phyloP scores from a whole-genome alignment of 2,113 vertebrate species.

The Laticauda laticaudata region DNA sequence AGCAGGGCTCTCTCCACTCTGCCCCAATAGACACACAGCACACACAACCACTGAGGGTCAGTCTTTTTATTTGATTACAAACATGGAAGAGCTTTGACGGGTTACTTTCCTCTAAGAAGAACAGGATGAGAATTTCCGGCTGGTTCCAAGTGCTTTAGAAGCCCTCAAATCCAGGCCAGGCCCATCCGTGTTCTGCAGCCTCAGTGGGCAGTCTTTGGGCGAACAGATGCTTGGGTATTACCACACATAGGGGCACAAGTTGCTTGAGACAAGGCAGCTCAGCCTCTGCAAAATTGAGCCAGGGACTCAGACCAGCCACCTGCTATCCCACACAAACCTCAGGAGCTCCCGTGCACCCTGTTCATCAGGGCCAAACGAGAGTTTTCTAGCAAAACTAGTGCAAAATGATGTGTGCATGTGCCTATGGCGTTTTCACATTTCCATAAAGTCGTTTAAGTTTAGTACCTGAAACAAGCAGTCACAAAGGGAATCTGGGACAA shows the following conservation, averaged over 20 bases:
- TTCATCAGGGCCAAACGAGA: background rate
- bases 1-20: background rate
- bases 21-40: background rate
- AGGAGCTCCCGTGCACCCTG: background rate
- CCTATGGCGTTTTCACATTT: background rate
- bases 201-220: background rate
- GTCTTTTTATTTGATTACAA: slow-evolving; percentile 65
- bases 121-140: background rate
- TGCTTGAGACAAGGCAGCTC: background rate
- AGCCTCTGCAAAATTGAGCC: background rate
- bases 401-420: background rate
- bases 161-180: background rate
- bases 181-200: background rate
- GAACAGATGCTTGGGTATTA: background rate
- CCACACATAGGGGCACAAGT: slow-evolving; percentile 48
- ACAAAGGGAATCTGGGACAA: background rate
- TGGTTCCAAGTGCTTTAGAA: background rate
- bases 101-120: slow-evolving; percentile 31
- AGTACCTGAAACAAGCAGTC: background rate
- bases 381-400: background rate
- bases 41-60: background rate
- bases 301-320: background rate
- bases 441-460: background rate
- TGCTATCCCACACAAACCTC: slow-evolving; percentile 14
- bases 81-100: slow-evolving; percentile 33